Evolutionary conservation across 2,888 invertebrate species (phyloP).

Genomic region (Neoscelio sp.): DNA sequence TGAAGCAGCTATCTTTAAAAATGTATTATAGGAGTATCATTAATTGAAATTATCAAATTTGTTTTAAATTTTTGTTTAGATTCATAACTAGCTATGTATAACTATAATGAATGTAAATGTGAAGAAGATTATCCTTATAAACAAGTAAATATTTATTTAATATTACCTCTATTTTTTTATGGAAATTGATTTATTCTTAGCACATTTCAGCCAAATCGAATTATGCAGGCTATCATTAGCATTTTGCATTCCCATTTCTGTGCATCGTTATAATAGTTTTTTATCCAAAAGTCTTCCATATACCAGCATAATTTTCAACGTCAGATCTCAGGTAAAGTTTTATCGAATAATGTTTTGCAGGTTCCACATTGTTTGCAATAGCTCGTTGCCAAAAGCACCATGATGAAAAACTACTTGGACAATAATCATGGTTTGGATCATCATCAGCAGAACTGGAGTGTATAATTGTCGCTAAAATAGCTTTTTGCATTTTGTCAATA

Average conservation of each 20-base stretch:
- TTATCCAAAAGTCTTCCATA: slow-evolving; percentile 39
- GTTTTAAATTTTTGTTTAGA: too few relatives aligned
- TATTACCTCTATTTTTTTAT: slow-evolving; percentile 27
- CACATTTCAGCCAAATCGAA: slow-evolving; percentile 51
- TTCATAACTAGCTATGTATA: background rate
- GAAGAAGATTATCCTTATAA: too few relatives aligned
- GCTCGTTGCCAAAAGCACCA: slow-evolving; percentile 61
- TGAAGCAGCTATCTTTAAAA: too few relatives aligned
- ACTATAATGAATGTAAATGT: too few relatives aligned
- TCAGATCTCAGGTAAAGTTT: slow-evolving; percentile 8
- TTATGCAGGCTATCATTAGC: slow-evolving; percentile 53
- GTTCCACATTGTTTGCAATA: slow-evolving; percentile 16
- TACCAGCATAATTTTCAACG: slow-evolving; percentile 38
- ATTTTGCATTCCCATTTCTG: slow-evolving; percentile 46
- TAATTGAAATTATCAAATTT: too few relatives aligned
- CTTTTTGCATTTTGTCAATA: slow-evolving; percentile 49
- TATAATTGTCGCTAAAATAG: slow-evolving; percentile 48
- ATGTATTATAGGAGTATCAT: too few relatives aligned
- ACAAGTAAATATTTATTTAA: background rate
- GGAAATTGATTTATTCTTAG: slow-evolving; percentile 16
- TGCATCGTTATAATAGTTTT: slow-evolving; percentile 38
- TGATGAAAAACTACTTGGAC: background rate
- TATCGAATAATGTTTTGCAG: slow-evolving; percentile 18
- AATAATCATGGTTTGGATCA: slow-evolving; percentile 14
- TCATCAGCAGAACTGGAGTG: slow-evolving; percentile 48